Evolutionary conservation across 53 echinoderm and acorn worm genomes (phyloP).

Genomic region (Holothuria scabra): DNA sequence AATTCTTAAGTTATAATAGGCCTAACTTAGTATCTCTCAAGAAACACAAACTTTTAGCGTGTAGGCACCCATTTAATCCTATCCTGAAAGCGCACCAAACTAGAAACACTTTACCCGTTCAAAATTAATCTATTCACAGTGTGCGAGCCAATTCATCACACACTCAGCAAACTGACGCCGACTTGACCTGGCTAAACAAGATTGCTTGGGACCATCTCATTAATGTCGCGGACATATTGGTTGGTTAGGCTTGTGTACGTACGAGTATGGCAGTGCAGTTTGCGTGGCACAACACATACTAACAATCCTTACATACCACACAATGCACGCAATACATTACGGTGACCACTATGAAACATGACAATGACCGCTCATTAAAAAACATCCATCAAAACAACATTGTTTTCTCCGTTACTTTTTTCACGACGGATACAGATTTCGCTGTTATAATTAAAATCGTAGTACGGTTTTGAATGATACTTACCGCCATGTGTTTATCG

Average conservation of each 20-base stretch:
- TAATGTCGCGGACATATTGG: constrained; percentile 46
- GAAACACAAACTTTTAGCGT: too few relatives aligned
- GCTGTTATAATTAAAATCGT: too few relatives aligned
- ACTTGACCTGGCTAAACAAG: constrained; percentile 29
- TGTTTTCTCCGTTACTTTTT: not conserved
- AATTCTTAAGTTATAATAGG: too few relatives aligned
- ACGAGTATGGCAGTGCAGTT: constrained; percentile 1
- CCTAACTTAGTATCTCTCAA: too few relatives aligned
- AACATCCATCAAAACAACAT: constrained; percentile 33
- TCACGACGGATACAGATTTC: too few relatives aligned
- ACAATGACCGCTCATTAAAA: constrained; percentile 49
- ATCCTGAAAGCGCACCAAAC: too few relatives aligned
- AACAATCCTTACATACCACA: constrained; percentile 31
- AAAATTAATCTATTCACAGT: constrained; percentile 23
- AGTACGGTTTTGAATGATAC: constrained; percentile 14
- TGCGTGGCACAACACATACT: constrained; percentile 39
- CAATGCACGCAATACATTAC: constrained; percentile 40
- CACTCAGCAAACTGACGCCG: constrained; percentile 32
- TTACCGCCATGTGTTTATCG: constrained; percentile 48
- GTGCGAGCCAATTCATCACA: not conserved
- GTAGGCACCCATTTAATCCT: too few relatives aligned
- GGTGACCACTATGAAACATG: constrained; percentile 49
- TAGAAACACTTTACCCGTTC: constrained; percentile 25
- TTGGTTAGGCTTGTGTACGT: constrained; percentile 30
- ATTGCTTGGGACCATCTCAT: constrained; percentile 31